Conservation (phyloP, 2,797 vertebrate genomes). For the Sternotherus odoratus region DNA sequence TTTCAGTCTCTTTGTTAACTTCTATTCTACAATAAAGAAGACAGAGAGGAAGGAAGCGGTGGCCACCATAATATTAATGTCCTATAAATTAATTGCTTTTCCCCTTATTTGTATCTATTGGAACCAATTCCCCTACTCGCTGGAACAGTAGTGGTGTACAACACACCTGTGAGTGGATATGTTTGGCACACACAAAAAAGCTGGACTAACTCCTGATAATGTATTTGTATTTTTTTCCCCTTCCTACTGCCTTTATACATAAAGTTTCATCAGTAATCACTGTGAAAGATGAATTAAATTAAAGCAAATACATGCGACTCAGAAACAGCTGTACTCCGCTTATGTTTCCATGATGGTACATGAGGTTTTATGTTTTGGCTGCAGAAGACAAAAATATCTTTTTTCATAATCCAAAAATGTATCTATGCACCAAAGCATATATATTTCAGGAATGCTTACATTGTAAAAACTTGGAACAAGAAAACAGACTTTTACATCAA, state of each 20-base stretch:
- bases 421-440: neutral
- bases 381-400: neutral
- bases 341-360: neutral
- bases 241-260: neutral
- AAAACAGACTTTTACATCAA: neutral
- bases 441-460: neutral
- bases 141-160: neutral
- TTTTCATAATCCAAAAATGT: neutral
- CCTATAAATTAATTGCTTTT: neutral
- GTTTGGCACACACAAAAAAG: neutral
- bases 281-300: neutral
- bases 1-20: neutral
- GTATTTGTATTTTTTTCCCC: rapidly evolving
- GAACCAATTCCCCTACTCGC: neutral
- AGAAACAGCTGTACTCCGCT: neutral
- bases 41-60: neutral
- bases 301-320: neutral
- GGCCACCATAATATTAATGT: neutral
- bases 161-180: neutral
- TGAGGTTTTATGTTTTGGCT: neutral
- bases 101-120: neutral
- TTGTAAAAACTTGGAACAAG: neutral
- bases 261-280: neutral
- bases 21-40: neutral
- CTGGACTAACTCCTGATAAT: neutral